Evolutionary conservation across 2,797 vertebrate genomes (phyloP), one percentile per base, ranked within the genome.

Genomic region (Lithobates pipiens): DNA sequence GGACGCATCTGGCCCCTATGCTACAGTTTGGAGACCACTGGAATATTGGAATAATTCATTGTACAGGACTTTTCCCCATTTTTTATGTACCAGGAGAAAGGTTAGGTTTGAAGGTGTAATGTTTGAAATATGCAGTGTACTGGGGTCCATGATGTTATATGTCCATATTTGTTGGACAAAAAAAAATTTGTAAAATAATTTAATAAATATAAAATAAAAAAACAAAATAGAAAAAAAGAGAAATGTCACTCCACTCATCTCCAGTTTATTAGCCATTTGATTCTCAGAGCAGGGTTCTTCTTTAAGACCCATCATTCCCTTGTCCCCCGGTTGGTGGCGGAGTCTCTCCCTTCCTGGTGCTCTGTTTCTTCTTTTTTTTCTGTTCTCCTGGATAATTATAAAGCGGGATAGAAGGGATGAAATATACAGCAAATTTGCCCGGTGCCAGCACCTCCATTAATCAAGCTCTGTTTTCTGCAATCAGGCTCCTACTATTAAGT

Each of bases 401-500:
- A 80, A 80, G 54, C 39, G 77, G 63, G 77, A 80, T 32, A 84
- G 85, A 88, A 90, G 25, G 71, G 73, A 21, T 32, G 70, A 88
- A 83, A 91, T 89, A 89, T 73, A 89, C 84, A 89, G 88, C 90
- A 76, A 91, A 89, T 91, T 89, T 90, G 78, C 89, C 80, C 82
- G 88, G 87, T 42, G 71, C 72, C 44, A 11, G 21, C 36, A 44
- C 89, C 91, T 90, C 89, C 88, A 92, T 93, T 93, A 93, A 95
- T 95, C 93, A 95, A 91, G 86, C 91, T 91, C 90, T 92, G 80
- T 88, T 85, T 93, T 92, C 91, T 90, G 90, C 89, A 93, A 94
- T 92, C 89, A 92, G 90, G 91, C 25, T 93, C 90, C 92, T 92
- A 91, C 90, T 91, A 91, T 90, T 92, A 88, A 77, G 89, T 88